Evolutionary conservation across 2,113 vertebrate species (phyloP), one percentile per base, ranked within the genome.

Genomic region (Sorex araneus): DNA sequence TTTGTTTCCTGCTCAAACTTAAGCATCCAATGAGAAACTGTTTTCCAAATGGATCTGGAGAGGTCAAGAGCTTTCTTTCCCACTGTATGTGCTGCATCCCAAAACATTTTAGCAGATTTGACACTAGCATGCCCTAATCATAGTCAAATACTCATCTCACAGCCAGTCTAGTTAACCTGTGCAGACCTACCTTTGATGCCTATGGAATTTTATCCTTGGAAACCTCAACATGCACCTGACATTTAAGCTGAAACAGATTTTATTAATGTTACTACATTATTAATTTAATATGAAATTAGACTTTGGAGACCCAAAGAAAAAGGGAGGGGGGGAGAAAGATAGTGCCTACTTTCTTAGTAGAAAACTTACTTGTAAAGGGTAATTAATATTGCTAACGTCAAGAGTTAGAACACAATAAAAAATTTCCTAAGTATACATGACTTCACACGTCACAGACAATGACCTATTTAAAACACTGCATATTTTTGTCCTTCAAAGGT

Each of bases 371-470:
- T 23, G 19, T 23, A 60, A 64, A 94, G 66, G 45, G 30, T 92
- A 90, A 84, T 47, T 75, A 92, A 84, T 66, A 23, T 89, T 70
- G 81, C 45, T 19, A 66, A 91, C 69, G 28, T 84, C 92, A 47
- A 16, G 60, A 84, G 34, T 27, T 83, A n/a, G 18, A 93, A 25
- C 60, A 83, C 91, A 90, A 81, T 66, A 30, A 93, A 70, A 78
- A 30, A 34, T 94, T 89, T 47, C 8, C 15, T 45, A 75, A 60
- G 47, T 92, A n/a, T n/a, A 85, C 21, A 12, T 81, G 19, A 67
- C 40, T 9, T 50, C 6, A 63, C 45, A 79, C 32, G 89, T 96
- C 47, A 87, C 30, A 70, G 84, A 80, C 25, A 78, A 36, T n/a
- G 10, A 70, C 9, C 15, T 88, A 57, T 40, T 89, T 40, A 40